Base-by-base conservation (phyloP, 2,113 vertebrate species). In the mouse (Mus musculus) region DNA sequence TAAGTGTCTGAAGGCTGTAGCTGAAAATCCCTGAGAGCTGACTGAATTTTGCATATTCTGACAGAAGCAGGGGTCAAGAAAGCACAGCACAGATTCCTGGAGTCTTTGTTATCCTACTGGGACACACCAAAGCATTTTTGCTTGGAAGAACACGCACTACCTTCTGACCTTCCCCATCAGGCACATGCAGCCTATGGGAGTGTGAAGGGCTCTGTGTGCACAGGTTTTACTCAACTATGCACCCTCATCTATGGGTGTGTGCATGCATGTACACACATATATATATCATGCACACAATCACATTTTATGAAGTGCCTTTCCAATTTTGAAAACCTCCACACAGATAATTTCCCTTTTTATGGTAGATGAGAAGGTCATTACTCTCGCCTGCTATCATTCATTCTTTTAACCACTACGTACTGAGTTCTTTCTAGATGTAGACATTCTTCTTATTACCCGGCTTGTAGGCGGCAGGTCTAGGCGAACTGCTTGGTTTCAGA, bases 31-130 rank as follows among this genome's bases (percentile, higher is more conserved):
- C 56, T 28, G 65, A 56, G 49, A 17, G 24, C 71, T 87, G 42
- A 28, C 67, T 71, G 46, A 90, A 93, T n/a, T 93, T 65, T 88
- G 10, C 26, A 95, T 92, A 85, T 85, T 85, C 9, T 10, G 76
- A 65, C 22, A 81, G 90, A 90, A 88, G 1, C 42, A 46, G 82
- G 3, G 14, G 54, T 84, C 67, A 95, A 84, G 49, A 87, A 94
- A 90, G 76, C 36, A 73, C 73, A 93, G 22, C 67, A 71, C 26
- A 65, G 49, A 75, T n/a, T 33, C 39, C 59, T 61, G 39, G 9
- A 42, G 5, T 59, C 17, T 52, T 52, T 20, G 16, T 49, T 46
- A 63, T 49, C 73, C 54, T 52, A 22, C 13, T 2, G 73, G 80
- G 59, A 75, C 19, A 54, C 5, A 46, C 0, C 20, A 14, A 82